Evolutionary conservation across 2,888 invertebrate species (phyloP), one percentile per base, ranked within the genome.

Genomic region (Lasioglossum morio): DNA sequence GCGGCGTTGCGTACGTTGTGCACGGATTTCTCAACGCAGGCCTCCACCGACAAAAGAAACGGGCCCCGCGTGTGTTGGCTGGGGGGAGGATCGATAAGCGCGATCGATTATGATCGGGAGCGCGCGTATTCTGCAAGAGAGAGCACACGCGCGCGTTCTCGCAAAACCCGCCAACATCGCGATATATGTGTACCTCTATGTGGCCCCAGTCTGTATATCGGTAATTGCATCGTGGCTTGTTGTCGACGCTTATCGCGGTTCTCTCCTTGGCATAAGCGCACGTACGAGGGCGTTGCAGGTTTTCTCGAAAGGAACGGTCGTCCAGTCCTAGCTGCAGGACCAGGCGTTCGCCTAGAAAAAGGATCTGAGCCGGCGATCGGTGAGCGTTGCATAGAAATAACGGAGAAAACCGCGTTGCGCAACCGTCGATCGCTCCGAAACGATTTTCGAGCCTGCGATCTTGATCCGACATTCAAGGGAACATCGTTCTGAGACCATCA

Each of bases 151-250:
- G 81, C 76, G 81, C 78, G 75, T 34, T 73, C 77, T 79, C 79
- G 82, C 89, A 74, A 57, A 57, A 57, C 10, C 57, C 57, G 57
- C 57, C 57, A 57, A 57, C 57, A 57, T 57, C 53, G 53, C 73
- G 27, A 57, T 69, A 76, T 53, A 34, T 77, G 84, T 84, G 16
- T 30, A n/a, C 57, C 7, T 77, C 77, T 60, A 66, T 46, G 69
- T 40, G 70, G 46, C 53, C 63, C 74, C 53, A 79, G 81, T 87
- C 40, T n/a, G 85, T 85, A 87, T 93, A 93, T 93, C 92, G 90
- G 91, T 93, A 93, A 94, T 94, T 94, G 92, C 93, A 92, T 92
- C 92, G 92, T 86, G 84, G 88, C 92, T 91, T 91, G 92, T 91
- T 91, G 92, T 91, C 89, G 92, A 92, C 92, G 91, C 92, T 93